Evolutionary conservation across 92 coral and sea anemone species (phyloP), one percentile per base, ranked within the genome.

Genomic region (Porites divaricata): DNA sequence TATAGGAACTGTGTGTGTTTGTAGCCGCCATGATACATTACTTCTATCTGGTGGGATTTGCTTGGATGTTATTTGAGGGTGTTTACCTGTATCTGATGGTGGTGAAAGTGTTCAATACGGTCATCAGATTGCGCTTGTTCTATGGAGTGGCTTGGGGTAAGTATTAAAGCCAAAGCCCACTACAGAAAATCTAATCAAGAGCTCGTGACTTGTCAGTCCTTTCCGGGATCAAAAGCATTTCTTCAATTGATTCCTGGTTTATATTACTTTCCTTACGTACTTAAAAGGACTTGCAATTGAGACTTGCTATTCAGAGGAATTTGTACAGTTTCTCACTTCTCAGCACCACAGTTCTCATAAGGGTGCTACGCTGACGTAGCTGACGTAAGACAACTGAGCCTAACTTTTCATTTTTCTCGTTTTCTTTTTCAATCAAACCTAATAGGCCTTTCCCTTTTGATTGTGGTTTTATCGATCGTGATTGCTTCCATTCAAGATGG

Each of bases 21-120:
- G 84, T 87, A 8, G 91, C 90, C 9, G 90, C 76, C 8, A 41
- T 81, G 61, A 67, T 86, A 19, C 93, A 90, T 59, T 87, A 59
- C 51, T 83, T 87, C 77, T 90, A 83, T 70, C 84, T 87, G 82
- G 90, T 76, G 10, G 87, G 87, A 45, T 87, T 90, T 74, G 64
- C 70, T 73, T 90, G 93, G 93, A 90, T 90, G 93, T 35, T 87
- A 63, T 22, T 87, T 19, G 93, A 90, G 66, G 93, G 93, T 1
- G 58, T 88, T 13, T 94, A 91, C 65, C 91, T 95, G 24, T 95
- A 95, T 66, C 88, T 95, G 19, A 93, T 91, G 90, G 88, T 86
- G 12, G 83, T 90, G 28, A 90, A 83, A 72, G 93, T 86, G 7
- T 90, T 75, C 64, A 81, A 85, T 58, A 69, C 86, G 23, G 81